Base-by-base conservation (phyloP, 2,113 vertebrate genomes). In the Alligator mississippiensis region DNA sequence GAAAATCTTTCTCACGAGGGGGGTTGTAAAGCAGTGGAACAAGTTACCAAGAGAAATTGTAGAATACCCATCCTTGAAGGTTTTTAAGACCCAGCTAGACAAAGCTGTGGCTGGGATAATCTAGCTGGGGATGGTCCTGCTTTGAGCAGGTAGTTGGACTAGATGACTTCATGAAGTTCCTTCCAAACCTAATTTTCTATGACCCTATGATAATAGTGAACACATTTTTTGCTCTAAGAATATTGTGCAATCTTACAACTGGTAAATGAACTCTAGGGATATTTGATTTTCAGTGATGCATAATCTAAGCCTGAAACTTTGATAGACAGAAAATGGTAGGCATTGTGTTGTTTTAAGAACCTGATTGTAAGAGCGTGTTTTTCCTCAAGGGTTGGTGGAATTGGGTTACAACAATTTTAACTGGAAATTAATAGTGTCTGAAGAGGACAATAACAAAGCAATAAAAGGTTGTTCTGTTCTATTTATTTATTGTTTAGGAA, bases 151-250 rank as follows among this genome's bases (percentile, higher is more conserved):
- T 7, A 9, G 47, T 9, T 47, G 47, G 47, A 47, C 47, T 47
- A 47, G 47, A 47, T 9, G 47, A 47, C 47, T 8, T 47, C 47
- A 47, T 47, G 47, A 47, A 47, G 47, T 47, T 47, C 47, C 47
- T 47, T 47, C 47, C 47, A 47, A 47, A 7, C 47, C 47, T 47
- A 47, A 47, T 47, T 47, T 47, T 47, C 47, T 47, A 47, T 47
- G 47, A 47, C 47, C 47, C 47, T 47, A 47, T 47, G 47, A 47
- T 27, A 21, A 21, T 87, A 80, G n/a, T 81, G 72, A 92, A 78
- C 30, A 57, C 0, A 0, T 38, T 5, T 10, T 10, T 1, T 25
- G 24, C 66, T 57, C 91, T 90, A 17, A 75, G 18, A 77, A n/a
- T 72, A n/a, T n/a, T 88, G 22, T 85, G 27, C 79, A 62, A 9